phyloP scores from a whole-genome alignment of 2,888 invertebrate species.

The Nasonovia ribisnigri region DNA sequence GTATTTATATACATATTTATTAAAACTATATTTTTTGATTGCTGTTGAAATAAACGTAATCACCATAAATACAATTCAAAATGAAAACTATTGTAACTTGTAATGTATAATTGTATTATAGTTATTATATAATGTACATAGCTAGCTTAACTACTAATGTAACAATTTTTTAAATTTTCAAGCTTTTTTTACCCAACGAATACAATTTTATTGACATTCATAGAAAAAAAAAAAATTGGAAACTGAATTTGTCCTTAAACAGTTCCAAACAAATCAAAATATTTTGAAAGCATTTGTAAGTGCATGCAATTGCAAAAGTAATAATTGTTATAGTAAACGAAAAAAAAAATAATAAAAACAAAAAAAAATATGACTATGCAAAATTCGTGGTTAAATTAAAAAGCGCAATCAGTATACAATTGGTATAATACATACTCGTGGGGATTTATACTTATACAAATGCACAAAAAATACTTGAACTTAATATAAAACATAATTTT shows the following conservation, averaged over 20 bases:
- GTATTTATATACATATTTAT: neutral
- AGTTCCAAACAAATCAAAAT: too few species aligned
- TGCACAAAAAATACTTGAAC: neutral
- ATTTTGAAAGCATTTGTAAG: neutral
- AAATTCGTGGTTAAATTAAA: neutral
- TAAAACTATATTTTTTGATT: neutral
- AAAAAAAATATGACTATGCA: neutral
- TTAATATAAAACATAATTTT: neutral
- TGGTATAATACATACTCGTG: neutral
- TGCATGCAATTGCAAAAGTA: neutral
- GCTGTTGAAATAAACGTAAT: neutral
- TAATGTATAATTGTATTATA: neutral
- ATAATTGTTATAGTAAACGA: neutral
- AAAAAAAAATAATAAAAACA: neutral
- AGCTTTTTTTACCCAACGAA: too few species aligned
- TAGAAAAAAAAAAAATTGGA: too few species aligned
- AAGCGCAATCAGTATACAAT: neutral
- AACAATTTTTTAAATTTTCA: too few species aligned
- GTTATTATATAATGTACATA: too few species aligned
- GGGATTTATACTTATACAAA: neutral
- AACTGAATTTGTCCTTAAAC: too few species aligned
- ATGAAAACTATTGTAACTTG: neutral
- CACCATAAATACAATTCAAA: neutral
- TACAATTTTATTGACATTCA: too few species aligned
- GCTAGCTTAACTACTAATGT: too few species aligned